Conservation (phyloP, 2,888 invertebrate genomes). For the Mythimna impura region DNA sequence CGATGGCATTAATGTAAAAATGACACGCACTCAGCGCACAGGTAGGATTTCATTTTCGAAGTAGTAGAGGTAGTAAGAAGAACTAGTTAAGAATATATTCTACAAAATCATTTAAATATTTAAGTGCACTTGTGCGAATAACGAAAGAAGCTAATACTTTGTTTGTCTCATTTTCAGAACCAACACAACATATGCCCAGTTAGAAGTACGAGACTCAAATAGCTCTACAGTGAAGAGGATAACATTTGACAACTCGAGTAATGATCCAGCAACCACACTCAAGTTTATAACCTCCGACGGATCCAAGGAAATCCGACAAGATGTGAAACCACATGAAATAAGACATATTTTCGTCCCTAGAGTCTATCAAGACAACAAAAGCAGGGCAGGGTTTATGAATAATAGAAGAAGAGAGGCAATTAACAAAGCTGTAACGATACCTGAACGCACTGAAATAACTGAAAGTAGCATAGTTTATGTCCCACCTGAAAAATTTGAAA, state of each 20-base stretch:
- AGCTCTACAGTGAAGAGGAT: constrained; percentile 83
- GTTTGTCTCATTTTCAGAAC: constrained; percentile 79
- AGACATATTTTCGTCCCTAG: constrained; percentile 85
- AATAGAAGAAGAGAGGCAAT: constrained; percentile 80
- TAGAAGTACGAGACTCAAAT: constrained; percentile 85
- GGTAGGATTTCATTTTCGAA: not conserved
- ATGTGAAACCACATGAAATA: constrained; percentile 86
- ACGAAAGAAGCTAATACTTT: not conserved
- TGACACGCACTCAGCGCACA: too few species aligned
- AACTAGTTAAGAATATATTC: not conserved
- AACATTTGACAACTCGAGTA: constrained; percentile 84
- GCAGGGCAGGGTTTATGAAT: constrained; percentile 83
- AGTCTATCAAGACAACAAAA: constrained; percentile 82
- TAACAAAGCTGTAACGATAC: constrained; percentile 73
- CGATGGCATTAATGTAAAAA: too few species aligned
- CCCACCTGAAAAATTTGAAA: constrained; percentile 87
- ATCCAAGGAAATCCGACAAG: constrained; percentile 81
- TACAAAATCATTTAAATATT: not conserved
- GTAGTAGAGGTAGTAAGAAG: not conserved
- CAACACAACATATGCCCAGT: constrained; percentile 86
- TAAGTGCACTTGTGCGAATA: not conserved
- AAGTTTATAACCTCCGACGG: constrained; percentile 84
- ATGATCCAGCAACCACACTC: constrained; percentile 78
- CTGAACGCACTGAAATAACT: constrained; percentile 75
- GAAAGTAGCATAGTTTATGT: constrained; percentile 83